phyloP scores from a whole-genome alignment of 2,888 invertebrate genomes.

The Drosophila algonquin region DNA sequence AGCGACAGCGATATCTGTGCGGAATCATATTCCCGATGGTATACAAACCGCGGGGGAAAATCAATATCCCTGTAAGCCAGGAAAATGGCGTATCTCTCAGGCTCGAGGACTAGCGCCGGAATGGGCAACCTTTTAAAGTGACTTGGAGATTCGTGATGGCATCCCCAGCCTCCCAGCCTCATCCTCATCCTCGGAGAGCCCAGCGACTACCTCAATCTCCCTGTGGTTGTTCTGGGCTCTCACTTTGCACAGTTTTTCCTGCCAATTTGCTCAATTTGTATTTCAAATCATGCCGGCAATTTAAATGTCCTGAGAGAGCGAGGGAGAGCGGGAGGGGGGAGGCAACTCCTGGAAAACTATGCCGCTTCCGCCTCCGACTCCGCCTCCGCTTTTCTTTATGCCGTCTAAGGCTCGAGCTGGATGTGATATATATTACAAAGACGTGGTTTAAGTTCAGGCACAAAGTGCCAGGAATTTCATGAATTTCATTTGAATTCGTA shows the following conservation, averaged over 20 bases:
- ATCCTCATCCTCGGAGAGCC: background rate
- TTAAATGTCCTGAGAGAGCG: conserved; percentile 39
- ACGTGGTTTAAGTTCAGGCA: conserved; percentile 56
- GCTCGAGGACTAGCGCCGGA: background rate
- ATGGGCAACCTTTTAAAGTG: conserved; percentile 14
- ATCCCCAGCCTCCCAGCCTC: background rate
- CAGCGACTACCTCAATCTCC: conserved; percentile 38
- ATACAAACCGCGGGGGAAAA: conserved; percentile 26
- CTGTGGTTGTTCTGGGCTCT: conserved; percentile 22
- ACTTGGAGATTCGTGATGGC: conserved; percentile 7
- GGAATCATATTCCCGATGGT: conserved; percentile 34
- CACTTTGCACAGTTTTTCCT: conserved; percentile 48
- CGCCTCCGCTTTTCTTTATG: conserved; percentile 11
- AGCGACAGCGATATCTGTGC: conserved; percentile 32
- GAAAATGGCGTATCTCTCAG: conserved; percentile 8
- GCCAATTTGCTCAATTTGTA: conserved; percentile 53
- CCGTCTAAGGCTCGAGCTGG: background rate
- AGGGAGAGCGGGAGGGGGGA: background rate
- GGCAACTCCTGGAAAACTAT: conserved; percentile 36
- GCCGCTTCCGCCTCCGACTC: background rate
- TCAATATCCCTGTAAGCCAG: conserved; percentile 25
- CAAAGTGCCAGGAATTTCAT: conserved; percentile 59
- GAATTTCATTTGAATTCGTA: conserved; percentile 72
- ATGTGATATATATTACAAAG: conserved; percentile 57
- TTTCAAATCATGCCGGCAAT: conserved; percentile 54